Percentiles rank a stretch among this genome's conserved stretches.
Conservation (phyloP, 2,797 vertebrate species). For the Pogoniulus pusillus region DNA sequence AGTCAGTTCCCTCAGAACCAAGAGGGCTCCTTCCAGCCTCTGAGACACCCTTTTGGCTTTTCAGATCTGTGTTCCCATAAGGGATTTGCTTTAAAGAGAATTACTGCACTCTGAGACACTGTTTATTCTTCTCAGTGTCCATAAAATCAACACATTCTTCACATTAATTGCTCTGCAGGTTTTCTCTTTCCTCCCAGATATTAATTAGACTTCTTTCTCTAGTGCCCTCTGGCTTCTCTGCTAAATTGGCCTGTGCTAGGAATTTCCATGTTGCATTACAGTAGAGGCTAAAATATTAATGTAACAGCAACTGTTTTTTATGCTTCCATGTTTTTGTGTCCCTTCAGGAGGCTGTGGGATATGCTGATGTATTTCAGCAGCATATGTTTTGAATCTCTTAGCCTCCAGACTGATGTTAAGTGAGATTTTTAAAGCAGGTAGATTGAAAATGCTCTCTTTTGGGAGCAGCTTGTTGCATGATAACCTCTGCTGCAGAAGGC, state of each 20-base stretch:
- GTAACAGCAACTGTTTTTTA: neutral
- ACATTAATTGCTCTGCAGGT: neutral
- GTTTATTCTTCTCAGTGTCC: slow-evolving; percentile 41
- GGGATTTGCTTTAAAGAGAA: slow-evolving; percentile 16
- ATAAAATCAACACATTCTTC: neutral
- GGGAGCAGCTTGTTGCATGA: neutral
- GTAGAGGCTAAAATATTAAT: neutral
- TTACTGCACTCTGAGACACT: slow-evolving; percentile 21
- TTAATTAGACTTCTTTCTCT: slow-evolving; percentile 41
- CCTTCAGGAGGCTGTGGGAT: neutral
- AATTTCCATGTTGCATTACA: slow-evolving; percentile 13
- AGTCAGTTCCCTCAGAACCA: neutral
- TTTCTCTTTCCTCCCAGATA: slow-evolving; percentile 20
- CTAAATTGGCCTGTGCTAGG: slow-evolving; percentile 33
- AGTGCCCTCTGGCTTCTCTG: neutral
- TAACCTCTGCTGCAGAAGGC: neutral
- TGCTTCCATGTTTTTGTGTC: neutral
- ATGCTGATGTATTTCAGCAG: neutral
- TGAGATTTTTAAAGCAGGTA: neutral
- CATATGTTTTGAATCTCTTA: neutral
- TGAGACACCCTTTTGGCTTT: slow-evolving; percentile 10
- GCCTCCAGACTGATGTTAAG: neutral
- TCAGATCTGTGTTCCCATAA: slow-evolving; percentile 7
- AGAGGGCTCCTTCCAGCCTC: neutral
- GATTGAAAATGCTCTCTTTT: neutral